These are phyloP conservation scores for Neomonachus schauinslandi DNA, from an alignment of 2,113 vertebrate genomes.

Conservation along the genomic window DNA sequence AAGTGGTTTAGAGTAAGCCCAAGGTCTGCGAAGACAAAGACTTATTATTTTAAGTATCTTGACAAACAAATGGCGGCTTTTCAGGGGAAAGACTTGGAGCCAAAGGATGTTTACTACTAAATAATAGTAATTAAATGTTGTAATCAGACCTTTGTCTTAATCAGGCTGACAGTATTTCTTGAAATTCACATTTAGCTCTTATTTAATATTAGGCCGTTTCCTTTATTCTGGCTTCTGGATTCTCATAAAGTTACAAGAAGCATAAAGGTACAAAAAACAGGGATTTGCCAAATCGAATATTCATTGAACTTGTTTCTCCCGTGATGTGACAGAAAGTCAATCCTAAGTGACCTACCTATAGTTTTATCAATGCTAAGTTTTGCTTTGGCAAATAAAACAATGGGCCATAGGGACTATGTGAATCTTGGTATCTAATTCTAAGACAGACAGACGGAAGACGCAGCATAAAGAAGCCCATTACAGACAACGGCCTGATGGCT, in stretches of 20 bases:
- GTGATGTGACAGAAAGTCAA: slow-evolving; percentile 24
- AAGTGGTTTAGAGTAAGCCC: slow-evolving; percentile 59
- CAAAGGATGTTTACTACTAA: slow-evolving; percentile 64
- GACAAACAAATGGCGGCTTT: slow-evolving; percentile 67
- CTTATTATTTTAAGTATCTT: slow-evolving; percentile 66
- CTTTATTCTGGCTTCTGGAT: slow-evolving; percentile 23
- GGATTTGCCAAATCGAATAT: slow-evolving; percentile 18
- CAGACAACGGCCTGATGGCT: not conserved
- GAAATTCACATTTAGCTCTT: slow-evolving; percentile 57
- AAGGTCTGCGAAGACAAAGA: slow-evolving; percentile 67
- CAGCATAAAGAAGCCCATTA: not conserved
- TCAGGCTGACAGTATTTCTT: slow-evolving; percentile 48
- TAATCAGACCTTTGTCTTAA: slow-evolving; percentile 62
- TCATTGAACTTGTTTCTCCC: slow-evolving; percentile 24
- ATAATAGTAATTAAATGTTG: slow-evolving; percentile 61
- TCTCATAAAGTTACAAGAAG: slow-evolving; percentile 53
- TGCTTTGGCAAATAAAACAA: slow-evolving; percentile 53
- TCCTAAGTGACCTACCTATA: slow-evolving; percentile 35
- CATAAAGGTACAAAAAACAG: not conserved
- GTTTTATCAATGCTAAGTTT: slow-evolving; percentile 55
- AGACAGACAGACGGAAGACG: not conserved
- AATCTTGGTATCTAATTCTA: not conserved
- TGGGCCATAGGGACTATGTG: not conserved
- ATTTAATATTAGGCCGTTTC: slow-evolving; percentile 23
- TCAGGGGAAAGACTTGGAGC: slow-evolving; percentile 40